Base-by-base conservation (phyloP, 2,888 invertebrate species). In the Chrysolina americana region DNA sequence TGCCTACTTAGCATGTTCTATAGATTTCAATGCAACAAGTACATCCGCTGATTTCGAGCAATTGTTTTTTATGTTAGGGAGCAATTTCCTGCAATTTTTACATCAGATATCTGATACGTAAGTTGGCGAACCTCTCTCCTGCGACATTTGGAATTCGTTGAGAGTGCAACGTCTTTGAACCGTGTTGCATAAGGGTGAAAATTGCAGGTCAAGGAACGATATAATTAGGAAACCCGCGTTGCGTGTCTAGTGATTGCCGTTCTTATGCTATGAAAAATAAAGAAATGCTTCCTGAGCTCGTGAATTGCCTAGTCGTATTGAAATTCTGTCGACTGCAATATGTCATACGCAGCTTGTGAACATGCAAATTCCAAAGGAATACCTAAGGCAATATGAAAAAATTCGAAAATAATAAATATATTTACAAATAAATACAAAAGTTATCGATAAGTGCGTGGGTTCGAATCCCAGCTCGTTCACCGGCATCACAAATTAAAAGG, bases 1-100 rank as follows among this genome's bases (percentile, higher is more conserved):
- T 74, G 41, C 71, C 75, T 75, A 73, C 73, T 77, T 75, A 71
- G 73, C 75, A 75, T 75, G 73, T 73, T 73, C 72, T 73, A 71
- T 73, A 71, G 68, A 75, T 71, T 77, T 73, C 63, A 65, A 75
- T 71, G 73, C 77, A 77, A 77, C 77, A 77, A 76, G 77, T 77
- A 75, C 73, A 74, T 77, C 75, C 77, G 75, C 56, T 66, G 73
- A 76, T 76, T 74, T 72, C 50, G 68, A 68, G 65, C 66, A 65
- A 73, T 70, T 73, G 73, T 76, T 76, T 72, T 75, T 62, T 74
- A 70, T 76, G 74, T 70, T 66, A 11, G 72, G 73, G 48, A 68
- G 69, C 71, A 56, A 64, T 76, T 76, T 78, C 78, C 78, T 72
- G 78, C 72, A 70, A 73, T 76, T 76, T 76, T 72, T 73, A 73